Evolutionary conservation across 2,113 vertebrate species (phyloP).

Genomic region (Marcusenius ussheri): DNA sequence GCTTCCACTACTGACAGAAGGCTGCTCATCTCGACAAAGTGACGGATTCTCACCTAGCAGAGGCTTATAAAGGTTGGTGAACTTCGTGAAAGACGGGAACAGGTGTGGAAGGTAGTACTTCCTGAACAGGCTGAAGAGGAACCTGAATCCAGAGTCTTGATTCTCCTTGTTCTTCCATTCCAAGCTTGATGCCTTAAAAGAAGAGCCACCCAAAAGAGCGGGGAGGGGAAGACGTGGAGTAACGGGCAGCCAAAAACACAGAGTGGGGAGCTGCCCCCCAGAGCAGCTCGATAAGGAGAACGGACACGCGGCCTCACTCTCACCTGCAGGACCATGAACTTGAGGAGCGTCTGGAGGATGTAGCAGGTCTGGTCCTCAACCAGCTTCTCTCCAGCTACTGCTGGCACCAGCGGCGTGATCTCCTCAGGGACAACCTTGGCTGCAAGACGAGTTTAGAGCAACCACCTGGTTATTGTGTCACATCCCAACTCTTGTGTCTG

Average conservation of each 20-base stretch:
- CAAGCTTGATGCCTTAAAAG: conserved; percentile 81
- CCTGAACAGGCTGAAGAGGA: conserved; percentile 92
- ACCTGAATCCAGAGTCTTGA: conserved; percentile 93
- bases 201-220: not conserved
- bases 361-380: conserved; percentile 88
- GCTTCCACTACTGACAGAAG: not conserved
- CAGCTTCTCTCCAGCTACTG: conserved; percentile 78
- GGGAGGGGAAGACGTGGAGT: not conserved
- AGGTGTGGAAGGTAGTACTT: conserved; percentile 97
- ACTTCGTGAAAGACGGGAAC: conserved; percentile 90
- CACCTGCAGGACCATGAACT: conserved; percentile 95
- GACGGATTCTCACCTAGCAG: conserved; percentile 79
- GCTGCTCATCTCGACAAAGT: not conserved
- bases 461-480: not conserved
- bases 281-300: not conserved
- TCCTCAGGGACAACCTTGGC: conserved; percentile 91
- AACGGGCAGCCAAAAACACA: not conserved
- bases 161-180: conserved; percentile 94
- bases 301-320: not conserved
- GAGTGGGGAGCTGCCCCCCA: not conserved
- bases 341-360: conserved; percentile 86
- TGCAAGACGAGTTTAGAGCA: conserved; percentile 41
- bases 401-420: conserved; percentile 83
- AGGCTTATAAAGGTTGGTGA: conserved; percentile 95
- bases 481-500: not conserved